Percentiles rank a stretch among this genome's conserved stretches.
phyloP scores from a whole-genome alignment of 1,140 invertebrate species.

The Periplaneta americana region DNA sequence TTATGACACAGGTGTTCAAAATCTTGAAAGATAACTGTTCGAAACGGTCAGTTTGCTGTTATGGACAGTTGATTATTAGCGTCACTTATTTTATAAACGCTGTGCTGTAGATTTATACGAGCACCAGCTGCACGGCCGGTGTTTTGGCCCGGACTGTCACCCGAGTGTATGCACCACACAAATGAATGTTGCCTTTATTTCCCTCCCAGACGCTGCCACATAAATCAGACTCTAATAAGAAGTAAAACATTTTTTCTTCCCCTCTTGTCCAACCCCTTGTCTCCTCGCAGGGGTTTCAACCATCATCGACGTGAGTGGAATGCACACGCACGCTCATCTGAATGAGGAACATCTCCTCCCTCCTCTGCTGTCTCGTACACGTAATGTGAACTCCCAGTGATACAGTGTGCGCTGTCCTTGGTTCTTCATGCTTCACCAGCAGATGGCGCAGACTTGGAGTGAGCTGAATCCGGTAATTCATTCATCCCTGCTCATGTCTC shows the following conservation, averaged over 20 bases:
- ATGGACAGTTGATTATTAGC: too few relatives aligned
- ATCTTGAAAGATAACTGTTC: too few relatives aligned
- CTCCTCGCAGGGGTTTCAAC: conserved; percentile 24
- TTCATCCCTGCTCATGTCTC: too few relatives aligned
- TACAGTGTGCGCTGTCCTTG: not conserved
- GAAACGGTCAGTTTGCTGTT: too few relatives aligned
- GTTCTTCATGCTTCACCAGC: too few relatives aligned
- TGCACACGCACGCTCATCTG: conserved; percentile 14
- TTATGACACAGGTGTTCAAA: too few relatives aligned
- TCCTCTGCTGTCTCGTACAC: not conserved
- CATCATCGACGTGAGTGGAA: conserved; percentile 34
- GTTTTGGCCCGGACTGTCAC: not conserved
- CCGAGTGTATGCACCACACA: not conserved
- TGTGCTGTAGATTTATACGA: too few relatives aligned
- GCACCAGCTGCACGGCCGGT: too few relatives aligned
- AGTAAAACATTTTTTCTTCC: conserved; percentile 12
- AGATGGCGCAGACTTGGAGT: too few relatives aligned
- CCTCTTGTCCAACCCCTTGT: conserved; percentile 11
- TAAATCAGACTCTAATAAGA: conserved; percentile 12
- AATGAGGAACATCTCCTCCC: not conserved
- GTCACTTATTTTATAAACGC: too few relatives aligned
- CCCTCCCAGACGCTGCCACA: conserved; percentile 1
- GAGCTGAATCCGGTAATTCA: too few relatives aligned
- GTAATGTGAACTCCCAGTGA: not conserved
- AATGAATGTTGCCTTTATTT: not conserved